Conservation (phyloP, 1,140 invertebrate species). For the Bathynomus jamesi region DNA sequence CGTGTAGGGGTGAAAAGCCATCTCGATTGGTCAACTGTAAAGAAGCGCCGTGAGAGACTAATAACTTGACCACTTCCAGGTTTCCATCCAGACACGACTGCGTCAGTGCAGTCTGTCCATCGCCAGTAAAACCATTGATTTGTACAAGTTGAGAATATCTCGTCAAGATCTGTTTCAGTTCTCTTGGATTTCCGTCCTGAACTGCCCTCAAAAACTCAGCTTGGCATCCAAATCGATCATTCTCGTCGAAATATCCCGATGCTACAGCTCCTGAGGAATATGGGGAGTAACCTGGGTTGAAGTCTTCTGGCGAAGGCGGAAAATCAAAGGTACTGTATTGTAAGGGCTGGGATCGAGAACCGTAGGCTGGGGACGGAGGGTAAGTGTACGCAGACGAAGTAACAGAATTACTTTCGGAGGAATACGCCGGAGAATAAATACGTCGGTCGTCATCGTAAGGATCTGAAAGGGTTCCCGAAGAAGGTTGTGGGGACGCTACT, state of each 20-base stretch:
- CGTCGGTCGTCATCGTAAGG: conserved; percentile 30
- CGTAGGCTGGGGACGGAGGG: conserved; percentile 25
- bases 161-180: conserved; percentile 33
- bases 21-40: conserved; percentile 47
- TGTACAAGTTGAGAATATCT: conserved; percentile 35
- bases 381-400: conserved; percentile 19
- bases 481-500: conserved; percentile 20
- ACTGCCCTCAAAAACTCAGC: conserved; percentile 29
- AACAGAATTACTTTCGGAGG: conserved; percentile 20
- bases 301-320: neutral
- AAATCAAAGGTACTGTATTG: neutral
- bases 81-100: conserved; percentile 48
- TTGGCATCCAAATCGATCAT: conserved; percentile 30
- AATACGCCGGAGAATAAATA: conserved; percentile 29
- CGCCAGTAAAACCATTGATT: conserved; percentile 45
- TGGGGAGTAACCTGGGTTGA: neutral
- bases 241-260: conserved; percentile 17
- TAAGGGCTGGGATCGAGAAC: conserved; percentile 9
- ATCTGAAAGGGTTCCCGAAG: conserved; percentile 21
- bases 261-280: neutral
- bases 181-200: conserved; percentile 27
- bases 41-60: conserved; percentile 49
- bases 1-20: conserved; percentile 49
- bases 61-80: conserved; percentile 49
- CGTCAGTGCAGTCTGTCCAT: conserved; percentile 49